Percentiles rank a stretch among this genome's conserved stretches.
These are phyloP conservation scores for Sebastes variabilis DNA, from an alignment of 2,797 vertebrate species.

Conservation along the genomic window DNA sequence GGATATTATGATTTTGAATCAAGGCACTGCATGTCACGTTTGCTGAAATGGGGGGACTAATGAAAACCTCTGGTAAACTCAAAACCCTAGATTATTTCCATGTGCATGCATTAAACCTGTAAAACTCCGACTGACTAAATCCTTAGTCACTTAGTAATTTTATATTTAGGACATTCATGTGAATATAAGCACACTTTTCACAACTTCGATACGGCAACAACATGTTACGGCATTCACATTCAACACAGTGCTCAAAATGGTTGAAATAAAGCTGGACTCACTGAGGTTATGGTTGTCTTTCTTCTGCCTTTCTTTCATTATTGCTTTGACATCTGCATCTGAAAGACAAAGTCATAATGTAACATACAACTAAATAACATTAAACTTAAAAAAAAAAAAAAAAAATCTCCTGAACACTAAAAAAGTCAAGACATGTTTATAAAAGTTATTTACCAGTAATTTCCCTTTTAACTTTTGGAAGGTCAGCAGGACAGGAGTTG, in stretches of 20 bases:
- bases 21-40: background rate
- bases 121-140: too few species aligned
- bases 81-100: too few species aligned
- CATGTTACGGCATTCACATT: background rate
- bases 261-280: constrained; percentile 70
- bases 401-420: background rate
- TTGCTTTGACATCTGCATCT: constrained; percentile 84
- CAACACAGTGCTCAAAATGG: background rate
- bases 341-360: constrained; percentile 27
- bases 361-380: background rate
- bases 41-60: background rate
- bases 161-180: too few species aligned
- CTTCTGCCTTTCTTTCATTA: constrained; percentile 92
- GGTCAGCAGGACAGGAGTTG: constrained; percentile 94
- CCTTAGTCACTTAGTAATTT: too few species aligned
- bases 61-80: too few species aligned
- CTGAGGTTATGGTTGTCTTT: constrained; percentile 96
- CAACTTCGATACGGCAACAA: too few species aligned
- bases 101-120: too few species aligned
- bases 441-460: constrained; percentile 61
- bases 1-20: background rate
- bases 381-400: background rate
- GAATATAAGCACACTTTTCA: background rate
- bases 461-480: constrained; percentile 91
- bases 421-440: background rate